Evolutionary conservation across 2,113 vertebrate genomes (phyloP).

Genomic region (Cyanoliseus patagonus): DNA sequence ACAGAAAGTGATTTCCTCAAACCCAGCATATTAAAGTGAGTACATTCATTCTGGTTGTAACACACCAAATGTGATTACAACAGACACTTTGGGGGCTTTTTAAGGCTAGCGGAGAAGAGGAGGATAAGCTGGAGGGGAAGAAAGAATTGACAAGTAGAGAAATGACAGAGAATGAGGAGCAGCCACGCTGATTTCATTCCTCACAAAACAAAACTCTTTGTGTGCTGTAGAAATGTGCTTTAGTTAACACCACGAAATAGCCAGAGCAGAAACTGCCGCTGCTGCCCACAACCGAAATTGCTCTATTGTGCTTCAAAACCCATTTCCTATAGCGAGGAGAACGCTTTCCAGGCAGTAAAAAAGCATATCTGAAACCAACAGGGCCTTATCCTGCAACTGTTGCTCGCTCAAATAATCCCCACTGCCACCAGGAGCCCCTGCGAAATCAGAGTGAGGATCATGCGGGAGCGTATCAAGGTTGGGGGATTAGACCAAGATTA

Average conservation of each 20-base stretch:
- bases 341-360: conserved; percentile 23
- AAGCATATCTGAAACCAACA: conserved; percentile 19
- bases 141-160: conserved; percentile 66
- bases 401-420: conserved; percentile 30
- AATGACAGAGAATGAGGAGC: conserved; percentile 53
- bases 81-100: conserved; percentile 69
- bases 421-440: background rate
- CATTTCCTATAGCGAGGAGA: background rate
- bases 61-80: conserved; percentile 68
- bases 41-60: conserved; percentile 64
- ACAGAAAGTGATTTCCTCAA: conserved; percentile 65
- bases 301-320: conserved; percentile 62
- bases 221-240: conserved; percentile 47
- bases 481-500: conserved; percentile 52
- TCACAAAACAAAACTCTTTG: conserved; percentile 57
- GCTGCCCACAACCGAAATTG: conserved; percentile 19
- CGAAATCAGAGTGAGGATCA: conserved; percentile 54
- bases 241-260: conserved; percentile 32
- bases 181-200: conserved; percentile 59
- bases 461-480: background rate
- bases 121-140: conserved; percentile 62
- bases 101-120: conserved; percentile 38
- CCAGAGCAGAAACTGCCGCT: conserved; percentile 4
- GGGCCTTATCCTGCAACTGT: conserved; percentile 28
- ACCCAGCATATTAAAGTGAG: conserved; percentile 62